phyloP scores from a whole-genome alignment of 2,113 vertebrate genomes.

The Neodon shergylaensis region DNA sequence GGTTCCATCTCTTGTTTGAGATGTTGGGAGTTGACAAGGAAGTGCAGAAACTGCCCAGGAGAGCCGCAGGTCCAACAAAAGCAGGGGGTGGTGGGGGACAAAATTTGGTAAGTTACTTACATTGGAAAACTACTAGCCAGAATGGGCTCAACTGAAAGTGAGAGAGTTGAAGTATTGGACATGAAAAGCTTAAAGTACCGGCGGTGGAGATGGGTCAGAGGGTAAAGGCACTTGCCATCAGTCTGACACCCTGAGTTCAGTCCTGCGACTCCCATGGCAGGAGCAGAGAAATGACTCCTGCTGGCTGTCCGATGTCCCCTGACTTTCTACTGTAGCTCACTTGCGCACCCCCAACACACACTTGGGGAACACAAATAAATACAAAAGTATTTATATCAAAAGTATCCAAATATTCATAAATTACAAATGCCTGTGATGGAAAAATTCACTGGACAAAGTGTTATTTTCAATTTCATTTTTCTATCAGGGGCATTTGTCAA shows the following conservation, averaged over 20 bases:
- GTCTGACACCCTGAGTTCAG: neutral
- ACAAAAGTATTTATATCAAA: neutral
- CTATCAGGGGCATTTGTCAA: neutral
- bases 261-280: too few species aligned
- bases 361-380: neutral
- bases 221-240: too few species aligned
- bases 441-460: neutral
- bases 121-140: neutral
- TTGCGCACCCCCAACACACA: neutral
- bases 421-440: neutral
- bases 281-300: neutral
- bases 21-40: neutral
- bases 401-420: neutral
- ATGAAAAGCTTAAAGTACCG: neutral
- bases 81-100: neutral
- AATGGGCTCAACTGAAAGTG: neutral
- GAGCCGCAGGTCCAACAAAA: neutral
- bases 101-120: neutral
- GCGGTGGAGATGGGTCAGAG: neutral
- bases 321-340: too few species aligned
- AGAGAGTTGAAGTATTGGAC: neutral
- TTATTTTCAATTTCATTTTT: neutral
- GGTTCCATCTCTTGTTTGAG: neutral
- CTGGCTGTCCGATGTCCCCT: too few species aligned
- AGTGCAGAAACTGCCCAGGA: neutral